Percentiles rank a stretch among this genome's conserved stretches.
Evolutionary conservation across 1,140 invertebrate genomes (phyloP).

Genomic region (Apis florea): DNA sequence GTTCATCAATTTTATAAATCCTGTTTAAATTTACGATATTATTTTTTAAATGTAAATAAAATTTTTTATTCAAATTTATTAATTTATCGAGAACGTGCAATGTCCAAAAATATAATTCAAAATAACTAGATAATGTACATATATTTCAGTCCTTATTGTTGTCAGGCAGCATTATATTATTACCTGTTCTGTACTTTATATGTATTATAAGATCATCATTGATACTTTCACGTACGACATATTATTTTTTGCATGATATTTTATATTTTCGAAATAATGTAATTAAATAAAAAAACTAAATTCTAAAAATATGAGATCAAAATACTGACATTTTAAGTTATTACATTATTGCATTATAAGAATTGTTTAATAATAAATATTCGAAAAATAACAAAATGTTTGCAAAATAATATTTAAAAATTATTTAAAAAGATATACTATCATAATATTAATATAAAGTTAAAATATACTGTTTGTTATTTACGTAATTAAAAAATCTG

Average conservation of each 20-base stretch:
- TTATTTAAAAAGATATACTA: background rate
- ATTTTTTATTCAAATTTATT: conserved; percentile 15
- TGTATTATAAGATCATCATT: conserved; percentile 2
- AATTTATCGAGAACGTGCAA: conserved; percentile 4
- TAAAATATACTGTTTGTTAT: conserved; percentile 31
- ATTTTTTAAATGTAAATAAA: conserved; percentile 25
- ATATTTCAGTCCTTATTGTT: conserved; percentile 49
- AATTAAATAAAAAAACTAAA: background rate
- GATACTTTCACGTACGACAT: background rate
- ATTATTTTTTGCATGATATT: background rate
- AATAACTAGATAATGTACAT: conserved; percentile 33
- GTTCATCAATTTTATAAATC: conserved; percentile 3
- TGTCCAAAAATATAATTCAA: conserved; percentile 31
- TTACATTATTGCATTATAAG: conserved; percentile 47
- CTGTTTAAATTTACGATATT: conserved; percentile 2
- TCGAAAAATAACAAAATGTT: conserved; percentile 34
- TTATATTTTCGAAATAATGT: background rate
- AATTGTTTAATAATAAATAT: conserved; percentile 21
- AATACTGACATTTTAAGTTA: conserved; percentile 42
- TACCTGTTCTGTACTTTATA: conserved; percentile 24
- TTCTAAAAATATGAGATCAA: background rate
- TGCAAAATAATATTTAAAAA: conserved; percentile 15
- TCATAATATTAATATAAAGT: conserved; percentile 9
- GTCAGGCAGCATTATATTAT: conserved; percentile 24
- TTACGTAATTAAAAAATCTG: conserved; percentile 8